A percentile compares a stretch with the other conserved stretches of the same genome.
phyloP scores from a whole-genome alignment of 2,797 vertebrate genomes.

The Aselliscus stoliczkanus region DNA sequence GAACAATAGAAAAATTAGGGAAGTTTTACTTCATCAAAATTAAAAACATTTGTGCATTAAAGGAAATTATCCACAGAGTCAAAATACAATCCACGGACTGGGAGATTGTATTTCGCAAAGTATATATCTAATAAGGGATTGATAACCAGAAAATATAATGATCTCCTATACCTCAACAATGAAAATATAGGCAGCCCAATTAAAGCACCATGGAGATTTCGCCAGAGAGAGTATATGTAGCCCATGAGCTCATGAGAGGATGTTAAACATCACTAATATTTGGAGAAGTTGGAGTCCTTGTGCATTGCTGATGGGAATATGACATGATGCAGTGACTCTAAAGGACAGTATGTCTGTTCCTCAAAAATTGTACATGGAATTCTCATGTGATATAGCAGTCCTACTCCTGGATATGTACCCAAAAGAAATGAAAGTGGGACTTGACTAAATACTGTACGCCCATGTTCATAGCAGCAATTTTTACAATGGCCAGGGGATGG shows the following conservation, averaged over 20 bases:
- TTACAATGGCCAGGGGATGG: not conserved
- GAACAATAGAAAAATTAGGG: not conserved
- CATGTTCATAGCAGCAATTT: not conserved
- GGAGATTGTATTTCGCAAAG: not conserved
- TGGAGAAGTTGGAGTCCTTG: not conserved
- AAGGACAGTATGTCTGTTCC: not conserved
- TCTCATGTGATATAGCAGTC: not conserved
- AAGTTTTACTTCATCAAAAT: not conserved
- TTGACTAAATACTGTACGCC: not conserved
- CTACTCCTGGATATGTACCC: not conserved
- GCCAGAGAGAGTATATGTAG: not conserved
- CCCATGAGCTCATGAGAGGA: not conserved
- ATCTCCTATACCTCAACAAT: not conserved
- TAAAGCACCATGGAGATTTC: not conserved
- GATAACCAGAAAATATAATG: not conserved
- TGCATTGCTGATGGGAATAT: not conserved
- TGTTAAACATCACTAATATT: not conserved
- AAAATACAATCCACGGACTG: not conserved
- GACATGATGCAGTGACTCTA: not conserved
- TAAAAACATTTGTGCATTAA: not conserved
- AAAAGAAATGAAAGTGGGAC: not conserved
- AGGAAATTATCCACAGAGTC: not conserved
- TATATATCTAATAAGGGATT: not conserved
- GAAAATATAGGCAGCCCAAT: not conserved
- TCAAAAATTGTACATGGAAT: not conserved